Evolutionary conservation across 2,888 invertebrate genomes (phyloP).

Genomic region (Hyalella azteca): DNA sequence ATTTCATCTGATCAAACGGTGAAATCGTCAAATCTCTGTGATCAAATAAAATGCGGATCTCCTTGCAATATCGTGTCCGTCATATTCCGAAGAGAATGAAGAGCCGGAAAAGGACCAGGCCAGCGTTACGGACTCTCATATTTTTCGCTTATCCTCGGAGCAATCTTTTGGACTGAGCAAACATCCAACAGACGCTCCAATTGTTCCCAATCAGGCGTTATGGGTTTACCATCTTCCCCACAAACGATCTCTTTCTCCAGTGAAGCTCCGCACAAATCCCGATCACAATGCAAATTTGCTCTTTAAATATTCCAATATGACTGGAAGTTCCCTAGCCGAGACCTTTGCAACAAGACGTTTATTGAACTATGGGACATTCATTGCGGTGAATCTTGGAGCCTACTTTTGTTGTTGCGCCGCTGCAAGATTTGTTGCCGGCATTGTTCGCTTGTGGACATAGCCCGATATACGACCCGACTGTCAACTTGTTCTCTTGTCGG

Average conservation of each 20-base stretch:
- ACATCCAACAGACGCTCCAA: slow-evolving; percentile 28
- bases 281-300: slow-evolving; percentile 32
- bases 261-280: slow-evolving; percentile 25
- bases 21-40: slow-evolving; percentile 33
- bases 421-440: slow-evolving; percentile 25
- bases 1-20: slow-evolving; percentile 32
- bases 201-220: slow-evolving; percentile 37
- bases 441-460: slow-evolving; percentile 21
- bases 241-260: slow-evolving; percentile 26
- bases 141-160: slow-evolving; percentile 24
- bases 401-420: slow-evolving; percentile 19
- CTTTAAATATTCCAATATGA: slow-evolving; percentile 37
- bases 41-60: slow-evolving; percentile 32
- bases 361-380: slow-evolving; percentile 22
- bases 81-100: slow-evolving; percentile 21
- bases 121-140: slow-evolving; percentile 7
- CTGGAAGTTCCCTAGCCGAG: slow-evolving; percentile 15
- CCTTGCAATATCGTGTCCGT: slow-evolving; percentile 29
- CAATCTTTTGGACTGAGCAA: slow-evolving; percentile 37
- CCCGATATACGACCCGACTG: slow-evolving; percentile 17
- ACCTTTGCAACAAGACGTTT: slow-evolving; percentile 33
- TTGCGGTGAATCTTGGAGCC: slow-evolving; percentile 19
- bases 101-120: not conserved
- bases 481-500: slow-evolving; percentile 30
- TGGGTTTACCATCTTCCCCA: slow-evolving; percentile 34